phyloP scores from a whole-genome alignment of 1,140 invertebrate genomes.

The Halictus rubicundus region DNA sequence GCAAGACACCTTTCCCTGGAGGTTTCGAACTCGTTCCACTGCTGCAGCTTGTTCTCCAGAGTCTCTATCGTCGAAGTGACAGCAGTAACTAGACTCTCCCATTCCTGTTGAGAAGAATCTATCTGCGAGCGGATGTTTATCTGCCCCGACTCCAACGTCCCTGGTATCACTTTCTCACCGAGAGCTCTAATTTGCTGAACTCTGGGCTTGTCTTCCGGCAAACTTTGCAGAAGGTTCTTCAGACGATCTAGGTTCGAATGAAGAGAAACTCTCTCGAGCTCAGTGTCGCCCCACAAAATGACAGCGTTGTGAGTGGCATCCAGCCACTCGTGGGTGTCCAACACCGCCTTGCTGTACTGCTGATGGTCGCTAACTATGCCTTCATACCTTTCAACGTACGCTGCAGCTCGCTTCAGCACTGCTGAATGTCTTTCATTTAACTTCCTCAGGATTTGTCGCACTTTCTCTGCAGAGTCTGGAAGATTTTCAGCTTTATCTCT shows the following conservation, averaged over 20 bases:
- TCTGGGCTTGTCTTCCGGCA: conserved; percentile 93
- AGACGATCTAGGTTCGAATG: conserved; percentile 94
- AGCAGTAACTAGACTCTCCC: conserved; percentile 90
- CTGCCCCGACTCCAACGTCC: conserved; percentile 92
- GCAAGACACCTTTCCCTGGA: conserved; percentile 90
- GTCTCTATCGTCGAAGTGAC: conserved; percentile 89
- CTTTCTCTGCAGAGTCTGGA: conserved; percentile 86
- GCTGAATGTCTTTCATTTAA: conserved; percentile 83
- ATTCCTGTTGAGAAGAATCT: conserved; percentile 93
- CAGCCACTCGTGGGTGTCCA: conserved; percentile 95
- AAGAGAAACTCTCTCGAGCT: conserved; percentile 92
- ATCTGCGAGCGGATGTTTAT: conserved; percentile 92
- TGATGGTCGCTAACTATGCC: conserved; percentile 95
- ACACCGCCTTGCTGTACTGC: conserved; percentile 93
- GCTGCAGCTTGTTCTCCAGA: conserved; percentile 90
- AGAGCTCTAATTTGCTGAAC: conserved; percentile 89
- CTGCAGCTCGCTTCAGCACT: conserved; percentile 86
- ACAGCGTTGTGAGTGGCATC: conserved; percentile 93
- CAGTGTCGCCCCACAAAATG: conserved; percentile 91
- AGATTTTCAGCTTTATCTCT: conserved; percentile 88
- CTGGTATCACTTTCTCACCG: conserved; percentile 94
- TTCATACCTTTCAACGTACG: conserved; percentile 89
- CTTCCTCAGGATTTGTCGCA: conserved; percentile 83
- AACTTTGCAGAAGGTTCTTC: conserved; percentile 87
- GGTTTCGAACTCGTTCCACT: conserved; percentile 95